phyloP scores from a whole-genome alignment of 2,888 invertebrate species.

The Malthinus flaveolus region DNA sequence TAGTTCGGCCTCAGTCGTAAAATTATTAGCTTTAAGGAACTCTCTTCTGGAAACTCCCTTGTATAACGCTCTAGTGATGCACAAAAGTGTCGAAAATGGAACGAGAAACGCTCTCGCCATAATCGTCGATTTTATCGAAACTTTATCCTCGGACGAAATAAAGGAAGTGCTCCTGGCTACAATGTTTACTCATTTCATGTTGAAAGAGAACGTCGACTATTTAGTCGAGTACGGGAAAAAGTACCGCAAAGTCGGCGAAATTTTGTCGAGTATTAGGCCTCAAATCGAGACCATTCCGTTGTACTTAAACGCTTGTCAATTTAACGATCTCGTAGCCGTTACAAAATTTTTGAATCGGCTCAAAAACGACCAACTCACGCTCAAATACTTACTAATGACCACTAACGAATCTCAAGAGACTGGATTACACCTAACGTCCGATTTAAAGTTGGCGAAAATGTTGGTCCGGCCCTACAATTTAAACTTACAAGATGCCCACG shows the following conservation, averaged over 20 bases:
- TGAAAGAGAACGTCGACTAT: background rate
- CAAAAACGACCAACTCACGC: slow-evolving; percentile 7
- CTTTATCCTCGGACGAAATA: background rate
- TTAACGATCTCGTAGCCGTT: background rate
- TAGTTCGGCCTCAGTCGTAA: background rate
- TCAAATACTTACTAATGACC: slow-evolving; percentile 5
- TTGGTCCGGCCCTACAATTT: slow-evolving; percentile 10
- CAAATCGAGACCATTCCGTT: background rate
- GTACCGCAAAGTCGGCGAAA: background rate
- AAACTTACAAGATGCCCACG: slow-evolving; percentile 16
- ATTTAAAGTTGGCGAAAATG: slow-evolving; percentile 1
- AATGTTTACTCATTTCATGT: slow-evolving; percentile 9
- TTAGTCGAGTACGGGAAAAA: background rate
- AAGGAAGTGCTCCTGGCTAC: slow-evolving; percentile 10
- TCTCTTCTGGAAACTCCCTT: slow-evolving; percentile 9
- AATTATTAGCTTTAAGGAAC: slow-evolving; percentile 13
- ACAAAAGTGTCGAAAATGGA: background rate
- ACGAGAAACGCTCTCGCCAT: background rate
- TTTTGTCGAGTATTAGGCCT: background rate
- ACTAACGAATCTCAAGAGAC: slow-evolving; percentile 16
- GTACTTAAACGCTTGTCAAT: slow-evolving; percentile 10
- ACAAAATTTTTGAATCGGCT: background rate
- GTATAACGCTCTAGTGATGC: background rate
- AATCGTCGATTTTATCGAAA: slow-evolving; percentile 3
- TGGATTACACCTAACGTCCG: slow-evolving; percentile 17